A percentile compares a stretch with the other conserved stretches of the same genome.
Conservation (phyloP, 2,888 invertebrate species). For the Leucoma salicis region DNA sequence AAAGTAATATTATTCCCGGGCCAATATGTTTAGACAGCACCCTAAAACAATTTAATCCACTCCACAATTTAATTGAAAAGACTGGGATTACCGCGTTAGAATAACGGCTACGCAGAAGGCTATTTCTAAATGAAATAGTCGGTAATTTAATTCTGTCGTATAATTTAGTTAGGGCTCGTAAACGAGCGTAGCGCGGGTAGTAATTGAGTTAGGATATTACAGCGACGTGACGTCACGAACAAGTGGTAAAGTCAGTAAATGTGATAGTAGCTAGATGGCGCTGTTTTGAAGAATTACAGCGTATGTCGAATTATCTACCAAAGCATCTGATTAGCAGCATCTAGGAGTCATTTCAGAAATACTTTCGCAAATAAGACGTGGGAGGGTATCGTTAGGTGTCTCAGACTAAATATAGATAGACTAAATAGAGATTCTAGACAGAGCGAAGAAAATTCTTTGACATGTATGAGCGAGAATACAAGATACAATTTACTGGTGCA, state of each 20-base stretch:
- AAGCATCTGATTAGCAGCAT: too few relatives aligned
- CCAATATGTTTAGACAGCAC: slow-evolving; percentile 4
- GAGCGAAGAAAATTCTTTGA: too few relatives aligned
- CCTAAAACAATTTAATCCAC: slow-evolving; percentile 13
- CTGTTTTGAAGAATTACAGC: background rate
- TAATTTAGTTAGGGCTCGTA: slow-evolving; percentile 27
- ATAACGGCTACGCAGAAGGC: slow-evolving; percentile 18
- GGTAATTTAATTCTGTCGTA: slow-evolving; percentile 40
- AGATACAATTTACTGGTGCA: too few relatives aligned
- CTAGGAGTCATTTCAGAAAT: too few relatives aligned
- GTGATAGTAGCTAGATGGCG: slow-evolving; percentile 20
- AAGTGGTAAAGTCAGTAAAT: background rate
- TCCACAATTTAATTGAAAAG: slow-evolving; percentile 22
- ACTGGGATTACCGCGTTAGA: slow-evolving; percentile 17
- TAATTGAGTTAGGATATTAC: slow-evolving; percentile 20
- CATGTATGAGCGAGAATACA: too few relatives aligned
- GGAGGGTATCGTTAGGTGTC: too few relatives aligned
- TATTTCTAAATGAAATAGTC: slow-evolving; percentile 39
- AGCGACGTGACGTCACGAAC: slow-evolving; percentile 8
- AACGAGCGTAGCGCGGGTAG: slow-evolving; percentile 12
- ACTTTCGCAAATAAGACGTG: too few relatives aligned
- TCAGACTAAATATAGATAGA: too few relatives aligned
- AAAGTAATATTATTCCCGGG: slow-evolving; percentile 1
- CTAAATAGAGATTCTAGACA: too few relatives aligned
- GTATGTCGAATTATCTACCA: too few relatives aligned